phyloP scores from a whole-genome alignment of 2,888 invertebrate species.

The Slavum lentiscoides region DNA sequence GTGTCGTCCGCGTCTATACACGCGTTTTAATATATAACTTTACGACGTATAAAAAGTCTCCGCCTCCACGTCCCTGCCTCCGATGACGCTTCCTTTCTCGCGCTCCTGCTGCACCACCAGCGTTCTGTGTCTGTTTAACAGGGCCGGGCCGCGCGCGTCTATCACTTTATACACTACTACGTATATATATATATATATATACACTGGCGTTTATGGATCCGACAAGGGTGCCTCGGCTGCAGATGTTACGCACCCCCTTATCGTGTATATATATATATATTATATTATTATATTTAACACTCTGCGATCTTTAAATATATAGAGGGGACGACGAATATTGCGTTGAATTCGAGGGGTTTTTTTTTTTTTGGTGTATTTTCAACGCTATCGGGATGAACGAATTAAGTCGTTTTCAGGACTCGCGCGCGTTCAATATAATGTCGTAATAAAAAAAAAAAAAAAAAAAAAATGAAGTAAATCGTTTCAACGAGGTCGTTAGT shows the following conservation, averaged over 20 bases:
- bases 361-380: background rate
- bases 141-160: background rate
- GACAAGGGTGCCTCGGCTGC: conserved; percentile 29
- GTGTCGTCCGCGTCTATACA: too few species aligned
- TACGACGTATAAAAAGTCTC: conserved; percentile 19
- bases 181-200: too few species aligned
- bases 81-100: too few species aligned
- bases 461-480: background rate
- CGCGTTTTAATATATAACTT: conserved; percentile 46
- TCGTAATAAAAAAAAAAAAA: too few species aligned
- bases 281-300: conserved; percentile 21
- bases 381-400: background rate
- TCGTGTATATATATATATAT: background rate
- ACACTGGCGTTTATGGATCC: conserved; percentile 38
- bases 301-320: background rate
- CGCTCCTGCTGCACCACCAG: background rate
- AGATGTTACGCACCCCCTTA: conserved; percentile 43
- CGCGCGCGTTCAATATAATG: background rate
- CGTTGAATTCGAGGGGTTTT: conserved; percentile 25
- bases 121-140: background rate
- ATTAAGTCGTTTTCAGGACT: conserved; percentile 2
- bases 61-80: too few species aligned
- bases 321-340: background rate
- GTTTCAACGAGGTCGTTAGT: background rate
- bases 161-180: background rate